A percentile compares a stretch with the other conserved stretches of the same genome.
phyloP scores from a whole-genome alignment of 2,113 vertebrate species.

The Scartelaos histophorus region DNA sequence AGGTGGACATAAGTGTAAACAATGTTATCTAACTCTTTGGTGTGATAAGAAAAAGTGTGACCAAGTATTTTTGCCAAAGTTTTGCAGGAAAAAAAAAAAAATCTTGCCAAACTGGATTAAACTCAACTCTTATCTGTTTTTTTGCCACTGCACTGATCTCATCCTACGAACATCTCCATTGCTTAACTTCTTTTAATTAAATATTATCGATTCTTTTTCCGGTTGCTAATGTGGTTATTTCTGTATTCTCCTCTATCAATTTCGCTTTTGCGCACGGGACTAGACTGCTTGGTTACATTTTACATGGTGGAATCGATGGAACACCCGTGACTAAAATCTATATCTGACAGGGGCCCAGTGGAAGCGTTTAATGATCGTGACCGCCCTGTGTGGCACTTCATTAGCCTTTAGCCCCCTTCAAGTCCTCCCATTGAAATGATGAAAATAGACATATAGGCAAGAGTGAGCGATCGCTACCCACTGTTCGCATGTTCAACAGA shows the following conservation, averaged over 20 bases:
- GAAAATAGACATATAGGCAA: constrained; percentile 37
- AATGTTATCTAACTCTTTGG: neutral
- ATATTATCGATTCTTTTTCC: neutral
- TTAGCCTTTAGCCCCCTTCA: constrained; percentile 52
- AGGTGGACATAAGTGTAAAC: constrained; percentile 10
- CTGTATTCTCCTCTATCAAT: constrained; percentile 7
- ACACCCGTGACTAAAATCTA: constrained; percentile 27
- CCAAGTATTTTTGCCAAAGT: neutral
- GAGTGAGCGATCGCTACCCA: neutral
- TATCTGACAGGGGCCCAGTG: constrained; percentile 25
- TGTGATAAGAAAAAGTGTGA: constrained; percentile 1
- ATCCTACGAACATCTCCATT: neutral
- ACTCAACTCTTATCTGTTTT: neutral
- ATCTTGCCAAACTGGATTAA: neutral
- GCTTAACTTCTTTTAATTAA: constrained; percentile 2
- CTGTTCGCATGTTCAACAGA: constrained; percentile 1
- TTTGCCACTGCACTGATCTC: constrained; percentile 3
- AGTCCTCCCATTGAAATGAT: constrained; percentile 35
- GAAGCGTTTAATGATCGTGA: constrained; percentile 43
- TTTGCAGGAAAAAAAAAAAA: neutral
- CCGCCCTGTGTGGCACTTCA: constrained; percentile 41
- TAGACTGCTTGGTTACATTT: constrained; percentile 20
- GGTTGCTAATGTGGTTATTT: neutral
- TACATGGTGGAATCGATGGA: constrained; percentile 17
- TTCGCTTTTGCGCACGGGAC: constrained; percentile 1